Evolutionary conservation across 1,140 invertebrate genomes (phyloP), one percentile per base, ranked within the genome.

Genomic region (Luehdorfia chinensis): DNA sequence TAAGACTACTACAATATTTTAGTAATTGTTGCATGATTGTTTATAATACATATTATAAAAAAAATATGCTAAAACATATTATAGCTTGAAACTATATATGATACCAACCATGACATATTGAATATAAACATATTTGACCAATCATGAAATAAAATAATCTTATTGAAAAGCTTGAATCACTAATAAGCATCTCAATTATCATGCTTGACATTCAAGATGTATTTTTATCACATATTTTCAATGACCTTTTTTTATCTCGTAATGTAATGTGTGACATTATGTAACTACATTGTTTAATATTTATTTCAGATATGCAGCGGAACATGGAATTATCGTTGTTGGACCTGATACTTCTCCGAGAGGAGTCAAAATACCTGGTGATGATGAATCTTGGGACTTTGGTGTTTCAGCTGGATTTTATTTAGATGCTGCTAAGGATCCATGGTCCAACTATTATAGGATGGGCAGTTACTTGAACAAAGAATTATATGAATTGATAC

Each of bases 401-500:
- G 98, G 98, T 15, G 93, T 92, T 15, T 95, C 95, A 12, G 98
- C 98, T 59, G 96, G 97, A 1, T 99, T 98, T 81, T 99, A 99
- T 86, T 87, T 99, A 0, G 94, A 99, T 89, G 97, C 98, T 2
- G 94, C 93, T 0, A 87, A 93, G 64, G 93, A 95, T 16, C 96
- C 96, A 44, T 99, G 97, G 97, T 93, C 93, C 25, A 93, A 92
- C 37, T 93, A 99, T 87, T 99, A 98, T 64, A 91, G 93, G 68
- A 99, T 99, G 98, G 99, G 93, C 66, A 96, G 94, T 31, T 99
- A 99, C 70, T 87, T 99, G n/a, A 97, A 95, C 4, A 91, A 92
- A 62, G 98, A 99, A 87, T 85, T 99, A 27, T 91, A 94, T 47
- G 88, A 91, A 31, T 47, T 98, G n/a, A 90, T 98, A 15, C 65